Conservation (phyloP, 2,113 vertebrate genomes). For the Strix aluco region DNA sequence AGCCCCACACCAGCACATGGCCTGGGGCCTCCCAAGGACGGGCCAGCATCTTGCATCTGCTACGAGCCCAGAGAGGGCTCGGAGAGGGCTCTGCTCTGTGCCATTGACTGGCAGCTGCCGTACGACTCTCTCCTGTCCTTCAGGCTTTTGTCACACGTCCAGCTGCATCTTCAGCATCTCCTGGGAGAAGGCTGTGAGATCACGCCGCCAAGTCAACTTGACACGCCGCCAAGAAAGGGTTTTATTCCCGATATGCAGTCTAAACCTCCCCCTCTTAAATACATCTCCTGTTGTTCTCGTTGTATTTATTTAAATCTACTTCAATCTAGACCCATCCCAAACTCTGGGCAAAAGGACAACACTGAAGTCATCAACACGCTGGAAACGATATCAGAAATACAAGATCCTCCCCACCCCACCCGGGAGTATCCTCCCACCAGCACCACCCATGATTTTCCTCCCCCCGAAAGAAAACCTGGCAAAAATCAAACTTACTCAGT, state of each 20-base stretch:
- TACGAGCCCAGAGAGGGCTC: background rate
- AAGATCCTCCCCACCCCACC: constrained; percentile 15
- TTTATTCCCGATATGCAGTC: background rate
- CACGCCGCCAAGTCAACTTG: background rate
- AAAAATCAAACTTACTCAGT: background rate
- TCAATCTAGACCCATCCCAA: constrained; percentile 48
- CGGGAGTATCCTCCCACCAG: constrained; percentile 14
- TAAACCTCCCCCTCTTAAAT: background rate
- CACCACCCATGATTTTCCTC: constrained; percentile 24
- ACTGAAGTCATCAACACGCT: background rate
- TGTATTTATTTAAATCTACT: constrained; percentile 24
- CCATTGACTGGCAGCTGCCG: rapidly evolving
- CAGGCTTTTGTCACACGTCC: background rate
- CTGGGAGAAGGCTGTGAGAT: background rate
- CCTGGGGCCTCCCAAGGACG: background rate
- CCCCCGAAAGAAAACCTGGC: background rate
- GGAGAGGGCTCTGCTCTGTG: background rate
- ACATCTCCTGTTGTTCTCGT: background rate
- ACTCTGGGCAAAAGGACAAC: constrained; percentile 10
- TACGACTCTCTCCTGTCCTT: background rate
- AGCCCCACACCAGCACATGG: background rate
- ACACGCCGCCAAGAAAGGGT: background rate
- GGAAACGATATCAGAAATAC: background rate
- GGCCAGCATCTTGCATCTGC: background rate
- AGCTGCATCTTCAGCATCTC: background rate